Percentiles rank a stretch among this genome's conserved stretches.
These are phyloP conservation scores for Propithecus deckenii DNA, from an alignment of 2,797 vertebrate genomes.

Conservation along the genomic window DNA sequence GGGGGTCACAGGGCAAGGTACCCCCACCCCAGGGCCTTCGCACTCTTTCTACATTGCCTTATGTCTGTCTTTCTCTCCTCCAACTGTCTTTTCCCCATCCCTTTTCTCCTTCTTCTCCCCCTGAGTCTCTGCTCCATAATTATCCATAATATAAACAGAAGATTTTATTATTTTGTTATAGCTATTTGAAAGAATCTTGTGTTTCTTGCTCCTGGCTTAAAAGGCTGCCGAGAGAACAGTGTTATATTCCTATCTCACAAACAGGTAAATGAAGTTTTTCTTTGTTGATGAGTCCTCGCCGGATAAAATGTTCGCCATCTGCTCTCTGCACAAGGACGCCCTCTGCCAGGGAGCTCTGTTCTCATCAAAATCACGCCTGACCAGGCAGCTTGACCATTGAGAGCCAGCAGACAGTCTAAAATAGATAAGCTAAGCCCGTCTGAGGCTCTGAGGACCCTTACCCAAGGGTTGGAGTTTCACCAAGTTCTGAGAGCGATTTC, in stretches of 20 bases:
- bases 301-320: not conserved
- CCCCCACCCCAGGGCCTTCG: not conserved
- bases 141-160: slow-evolving; percentile 33
- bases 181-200: slow-evolving; percentile 49
- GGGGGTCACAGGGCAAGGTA: too few relatives aligned
- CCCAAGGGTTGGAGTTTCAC: not conserved
- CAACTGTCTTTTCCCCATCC: not conserved
- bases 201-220: slow-evolving; percentile 32
- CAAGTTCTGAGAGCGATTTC: not conserved
- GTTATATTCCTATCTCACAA: not conserved
- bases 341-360: not conserved
- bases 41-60: not conserved
- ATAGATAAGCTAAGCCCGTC: not conserved
- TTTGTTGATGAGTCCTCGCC: not conserved
- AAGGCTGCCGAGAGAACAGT: not conserved
- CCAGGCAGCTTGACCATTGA: not conserved
- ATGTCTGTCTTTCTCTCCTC: not conserved
- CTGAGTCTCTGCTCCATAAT: slow-evolving; percentile 3
- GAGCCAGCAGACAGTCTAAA: not conserved
- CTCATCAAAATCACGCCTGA: not conserved
- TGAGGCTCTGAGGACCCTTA: not conserved
- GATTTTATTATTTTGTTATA: slow-evolving; percentile 58
- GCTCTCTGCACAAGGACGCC: not conserved
- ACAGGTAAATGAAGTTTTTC: slow-evolving; percentile 24
- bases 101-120: not conserved